phyloP scores from a whole-genome alignment of 2,113 vertebrate genomes.

The Hippotragus niger region DNA sequence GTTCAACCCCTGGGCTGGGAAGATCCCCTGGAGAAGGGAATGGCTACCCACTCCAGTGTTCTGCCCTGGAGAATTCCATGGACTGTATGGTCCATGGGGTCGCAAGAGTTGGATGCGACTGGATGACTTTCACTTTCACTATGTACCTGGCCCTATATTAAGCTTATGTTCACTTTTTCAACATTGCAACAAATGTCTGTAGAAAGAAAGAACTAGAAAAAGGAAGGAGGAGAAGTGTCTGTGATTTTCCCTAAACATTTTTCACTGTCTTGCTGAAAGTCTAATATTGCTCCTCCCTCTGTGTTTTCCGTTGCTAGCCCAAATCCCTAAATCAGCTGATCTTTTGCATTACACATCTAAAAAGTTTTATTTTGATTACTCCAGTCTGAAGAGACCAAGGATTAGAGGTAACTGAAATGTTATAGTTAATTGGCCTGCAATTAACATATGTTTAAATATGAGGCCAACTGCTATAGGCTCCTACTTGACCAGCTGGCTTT shows the following conservation, averaged over 20 bases:
- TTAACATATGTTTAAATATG: not conserved
- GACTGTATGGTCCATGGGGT: not conserved
- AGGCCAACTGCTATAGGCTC: not conserved
- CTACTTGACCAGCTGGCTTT: not conserved
- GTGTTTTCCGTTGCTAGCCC: not conserved
- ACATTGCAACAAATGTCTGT: not conserved
- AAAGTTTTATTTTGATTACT: not conserved
- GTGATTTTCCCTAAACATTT: not conserved
- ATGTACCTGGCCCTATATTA: not conserved
- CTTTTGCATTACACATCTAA: not conserved
- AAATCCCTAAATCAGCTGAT: not conserved
- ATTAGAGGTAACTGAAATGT: not conserved
- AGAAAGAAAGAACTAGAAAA: not conserved
- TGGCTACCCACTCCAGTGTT: not conserved
- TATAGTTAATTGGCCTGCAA: not conserved
- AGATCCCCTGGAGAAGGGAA: not conserved
- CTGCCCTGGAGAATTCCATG: not conserved
- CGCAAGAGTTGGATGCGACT: rapidly evolving
- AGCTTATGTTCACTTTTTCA: not conserved
- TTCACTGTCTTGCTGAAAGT: not conserved
- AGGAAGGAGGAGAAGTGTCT: not conserved
- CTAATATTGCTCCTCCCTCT: not conserved
- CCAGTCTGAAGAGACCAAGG: not conserved
- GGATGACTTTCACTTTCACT: not conserved
- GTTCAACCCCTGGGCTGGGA: not conserved